Percentiles rank a stretch among this genome's conserved stretches.
Conservation (phyloP, 2,113 vertebrate genomes). For the Laticauda colubrina region DNA sequence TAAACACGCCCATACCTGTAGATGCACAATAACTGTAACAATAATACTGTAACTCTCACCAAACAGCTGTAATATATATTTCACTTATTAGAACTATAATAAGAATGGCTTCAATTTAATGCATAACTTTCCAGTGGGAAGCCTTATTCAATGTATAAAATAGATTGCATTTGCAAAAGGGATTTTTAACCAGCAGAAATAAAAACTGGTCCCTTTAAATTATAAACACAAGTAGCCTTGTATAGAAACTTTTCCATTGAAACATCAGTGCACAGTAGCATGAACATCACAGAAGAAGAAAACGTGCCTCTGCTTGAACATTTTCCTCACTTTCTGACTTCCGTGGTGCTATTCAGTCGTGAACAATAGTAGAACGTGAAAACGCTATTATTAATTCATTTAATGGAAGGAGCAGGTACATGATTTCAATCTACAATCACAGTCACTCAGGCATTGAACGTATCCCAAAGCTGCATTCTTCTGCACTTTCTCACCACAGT, state of each 20-base stretch:
- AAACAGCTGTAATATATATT: background rate
- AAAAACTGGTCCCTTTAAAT: background rate
- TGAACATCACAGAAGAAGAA: background rate
- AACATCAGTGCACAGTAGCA: background rate
- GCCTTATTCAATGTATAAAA: background rate
- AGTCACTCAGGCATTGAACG: background rate
- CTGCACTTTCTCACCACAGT: background rate
- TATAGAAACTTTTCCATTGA: background rate
- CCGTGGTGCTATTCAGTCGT: background rate
- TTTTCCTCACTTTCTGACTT: background rate
- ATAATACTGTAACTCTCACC: background rate
- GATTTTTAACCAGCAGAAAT: background rate
- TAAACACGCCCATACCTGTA: background rate
- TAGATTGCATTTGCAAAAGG: background rate
- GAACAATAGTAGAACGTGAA: background rate
- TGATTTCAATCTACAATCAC: background rate
- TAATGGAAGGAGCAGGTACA: background rate
- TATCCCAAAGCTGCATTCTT: background rate
- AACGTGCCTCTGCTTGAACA: background rate
- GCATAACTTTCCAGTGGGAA: background rate
- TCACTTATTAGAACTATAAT: background rate
- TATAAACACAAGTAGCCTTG: background rate
- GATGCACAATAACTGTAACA: background rate
- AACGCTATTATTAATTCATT: background rate
- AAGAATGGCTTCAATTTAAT: background rate